Evolutionary conservation across 2,888 invertebrate species (phyloP).

Genomic region (Nezara viridula): DNA sequence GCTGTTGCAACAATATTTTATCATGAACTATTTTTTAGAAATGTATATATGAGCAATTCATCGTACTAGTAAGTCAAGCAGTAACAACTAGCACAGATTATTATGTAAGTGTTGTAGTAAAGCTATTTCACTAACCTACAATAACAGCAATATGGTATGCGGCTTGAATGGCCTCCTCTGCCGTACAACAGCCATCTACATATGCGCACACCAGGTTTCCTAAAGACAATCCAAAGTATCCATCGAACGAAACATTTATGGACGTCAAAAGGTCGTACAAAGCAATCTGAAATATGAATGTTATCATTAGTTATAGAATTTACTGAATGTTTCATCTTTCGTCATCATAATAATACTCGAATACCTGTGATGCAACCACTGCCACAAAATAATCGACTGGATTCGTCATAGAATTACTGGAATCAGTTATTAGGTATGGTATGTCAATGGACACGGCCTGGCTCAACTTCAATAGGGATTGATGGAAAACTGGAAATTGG

Average conservation of each 20-base stretch:
- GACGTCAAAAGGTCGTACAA: conserved; percentile 76
- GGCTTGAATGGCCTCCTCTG: conserved; percentile 86
- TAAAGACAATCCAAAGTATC: conserved; percentile 91
- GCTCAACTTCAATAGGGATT: conserved; percentile 59
- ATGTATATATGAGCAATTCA: too few species aligned
- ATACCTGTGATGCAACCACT: conserved; percentile 77
- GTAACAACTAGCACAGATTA: background rate
- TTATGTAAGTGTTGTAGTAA: background rate
- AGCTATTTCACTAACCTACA: conserved; percentile 67
- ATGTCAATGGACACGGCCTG: conserved; percentile 70
- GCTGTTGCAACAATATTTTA: too few species aligned
- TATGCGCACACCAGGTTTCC: conserved; percentile 97
- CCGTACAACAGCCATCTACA: conserved; percentile 91
- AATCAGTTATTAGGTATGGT: conserved; percentile 74
- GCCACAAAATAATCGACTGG: conserved; percentile 81
- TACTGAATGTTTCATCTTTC: too few species aligned
- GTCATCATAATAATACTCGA: background rate
- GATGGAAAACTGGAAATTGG: conserved; percentile 57
- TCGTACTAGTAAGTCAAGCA: too few species aligned
- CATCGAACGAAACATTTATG: conserved; percentile 78
- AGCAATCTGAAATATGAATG: conserved; percentile 71
- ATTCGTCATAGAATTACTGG: conserved; percentile 77
- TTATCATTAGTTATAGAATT: background rate
- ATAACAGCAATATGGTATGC: conserved; percentile 83
- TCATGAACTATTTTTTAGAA: too few species aligned